A percentile compares a stretch with the other conserved stretches of the same genome.
Evolutionary conservation across 2,113 vertebrate species (phyloP).

Genomic region (Pampusana beccarii): DNA sequence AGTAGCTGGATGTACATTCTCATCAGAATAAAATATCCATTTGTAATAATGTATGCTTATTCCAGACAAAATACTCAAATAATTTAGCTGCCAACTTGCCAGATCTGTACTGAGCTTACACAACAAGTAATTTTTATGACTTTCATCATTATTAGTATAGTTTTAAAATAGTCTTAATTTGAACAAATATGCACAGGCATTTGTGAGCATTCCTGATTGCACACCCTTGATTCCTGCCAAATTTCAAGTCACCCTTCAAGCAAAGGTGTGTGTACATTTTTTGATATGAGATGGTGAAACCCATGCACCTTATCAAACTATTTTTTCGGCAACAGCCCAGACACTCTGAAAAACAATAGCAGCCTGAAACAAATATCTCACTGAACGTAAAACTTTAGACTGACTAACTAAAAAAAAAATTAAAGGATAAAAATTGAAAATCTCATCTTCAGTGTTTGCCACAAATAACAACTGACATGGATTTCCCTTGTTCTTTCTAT

Average conservation of each 20-base stretch:
- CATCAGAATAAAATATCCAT: background rate
- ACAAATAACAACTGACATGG: background rate
- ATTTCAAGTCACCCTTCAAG: background rate
- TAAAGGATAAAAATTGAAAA: background rate
- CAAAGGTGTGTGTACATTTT: fast-evolving
- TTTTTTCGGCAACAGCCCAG: background rate
- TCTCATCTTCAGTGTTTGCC: background rate
- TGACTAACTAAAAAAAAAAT: background rate
- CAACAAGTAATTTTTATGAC: background rate
- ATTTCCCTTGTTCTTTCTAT: background rate
- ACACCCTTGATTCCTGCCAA: background rate
- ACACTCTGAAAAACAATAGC: background rate
- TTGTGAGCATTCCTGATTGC: background rate
- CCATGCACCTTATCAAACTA: background rate
- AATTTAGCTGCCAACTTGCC: background rate
- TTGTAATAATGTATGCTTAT: background rate
- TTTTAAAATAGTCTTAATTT: background rate
- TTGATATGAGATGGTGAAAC: background rate
- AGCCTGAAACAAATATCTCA: background rate
- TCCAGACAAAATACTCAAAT: background rate
- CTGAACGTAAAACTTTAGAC: background rate
- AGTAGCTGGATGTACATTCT: background rate
- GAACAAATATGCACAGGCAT: background rate
- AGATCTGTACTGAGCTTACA: background rate
- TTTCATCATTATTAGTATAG: background rate